Evolutionary conservation across 1,140 invertebrate species (phyloP), one percentile per base, ranked within the genome.

Genomic region (Holotrichia oblita): DNA sequence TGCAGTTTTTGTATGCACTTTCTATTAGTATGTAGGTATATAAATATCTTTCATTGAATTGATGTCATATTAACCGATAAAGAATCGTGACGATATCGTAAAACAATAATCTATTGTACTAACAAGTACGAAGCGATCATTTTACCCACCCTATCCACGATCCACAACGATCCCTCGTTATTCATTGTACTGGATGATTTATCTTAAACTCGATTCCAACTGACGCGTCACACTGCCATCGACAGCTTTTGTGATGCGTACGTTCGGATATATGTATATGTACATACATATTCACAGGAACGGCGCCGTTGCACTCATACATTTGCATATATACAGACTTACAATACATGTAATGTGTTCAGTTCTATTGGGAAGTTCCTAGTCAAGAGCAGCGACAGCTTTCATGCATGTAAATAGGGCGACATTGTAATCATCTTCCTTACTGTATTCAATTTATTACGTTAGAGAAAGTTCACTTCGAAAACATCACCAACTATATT

Each of bases 121-220:
- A 22, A 20, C 22, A 27, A 17, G 22, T 69, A 24, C 20, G 22
- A 14, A 27, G 22, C 44, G 44, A 14, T 17, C 44, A 48, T 48
- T 48, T 48, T 17, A 48, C 44, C 12, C 59, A 20, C 7, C 48
- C 48, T 7, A 2, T n/a, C 17, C 17, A 55, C 14, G 12, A 14
- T 55, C 12, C 48, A 9, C 10, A 7, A 27, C 22, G 61, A 34
- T 69, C 22, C 22, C 61, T 69, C 22, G 61, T 69, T 22, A 69
- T 69, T 69, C 61, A 34, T 34, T 20, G 24, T 69, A 69, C 17
- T 69, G 61, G 61, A 69, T 69, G 61, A 69, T 69, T 69, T 69
- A 69, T 69, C 22, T 69, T 69, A 69, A 69, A 69, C 22, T 69
- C 61, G 61, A 22, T 22, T 69, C 22, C 22, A 69, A 69, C 61